phyloP scores from a whole-genome alignment of 2,797 vertebrate species.

The Crax fasciolata region DNA sequence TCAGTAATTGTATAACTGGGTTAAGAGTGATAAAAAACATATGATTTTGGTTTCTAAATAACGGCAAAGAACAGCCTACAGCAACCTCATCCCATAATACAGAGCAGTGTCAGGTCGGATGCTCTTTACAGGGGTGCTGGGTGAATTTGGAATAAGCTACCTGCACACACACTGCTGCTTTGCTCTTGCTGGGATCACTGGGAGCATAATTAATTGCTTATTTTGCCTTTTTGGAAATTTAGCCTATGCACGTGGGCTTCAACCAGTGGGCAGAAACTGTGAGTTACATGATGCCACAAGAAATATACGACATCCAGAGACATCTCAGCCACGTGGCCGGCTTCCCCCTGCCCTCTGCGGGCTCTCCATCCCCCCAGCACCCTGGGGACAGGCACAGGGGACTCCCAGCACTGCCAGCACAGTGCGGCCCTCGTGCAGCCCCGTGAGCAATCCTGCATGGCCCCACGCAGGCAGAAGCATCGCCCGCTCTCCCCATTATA shows the following conservation, averaged over 20 bases:
- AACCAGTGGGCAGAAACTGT: background rate
- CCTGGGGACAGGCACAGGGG: fast-evolving
- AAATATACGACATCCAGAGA: fast-evolving
- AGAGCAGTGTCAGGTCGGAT: fast-evolving
- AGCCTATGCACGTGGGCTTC: background rate
- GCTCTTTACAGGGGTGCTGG: background rate
- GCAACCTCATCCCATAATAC: background rate
- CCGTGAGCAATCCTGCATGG: background rate
- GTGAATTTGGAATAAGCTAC: background rate
- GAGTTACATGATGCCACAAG: background rate
- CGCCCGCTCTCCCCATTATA: background rate
- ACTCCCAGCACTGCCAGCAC: background rate
- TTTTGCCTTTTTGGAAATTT: background rate
- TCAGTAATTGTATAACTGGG: background rate
- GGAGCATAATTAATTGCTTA: background rate
- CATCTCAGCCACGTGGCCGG: fast-evolving
- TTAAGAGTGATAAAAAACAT: fast-evolving
- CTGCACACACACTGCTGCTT: background rate
- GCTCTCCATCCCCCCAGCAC: background rate
- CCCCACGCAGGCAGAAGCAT: conserved; percentile 22
- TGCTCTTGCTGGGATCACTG: background rate
- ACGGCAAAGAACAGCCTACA: background rate
- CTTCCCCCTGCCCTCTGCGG: background rate
- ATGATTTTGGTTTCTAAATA: background rate
- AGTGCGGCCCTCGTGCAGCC: background rate